A percentile compares a stretch with the other conserved stretches of the same genome.
Evolutionary conservation across 2,888 invertebrate genomes (phyloP).

Genomic region (Athetis lepigone): DNA sequence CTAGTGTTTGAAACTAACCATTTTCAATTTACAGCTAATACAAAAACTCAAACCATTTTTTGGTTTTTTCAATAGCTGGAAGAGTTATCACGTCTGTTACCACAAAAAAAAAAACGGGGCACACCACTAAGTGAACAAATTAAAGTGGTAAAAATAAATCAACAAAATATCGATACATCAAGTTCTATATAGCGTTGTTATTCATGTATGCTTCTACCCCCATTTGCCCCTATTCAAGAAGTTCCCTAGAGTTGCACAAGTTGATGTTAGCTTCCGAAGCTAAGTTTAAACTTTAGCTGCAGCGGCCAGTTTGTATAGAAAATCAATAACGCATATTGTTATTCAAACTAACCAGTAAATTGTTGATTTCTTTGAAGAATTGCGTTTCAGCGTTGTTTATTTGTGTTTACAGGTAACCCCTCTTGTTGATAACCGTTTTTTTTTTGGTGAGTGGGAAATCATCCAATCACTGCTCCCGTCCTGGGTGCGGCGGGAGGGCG

Average conservation of each 20-base stretch:
- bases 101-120: too few relatives aligned
- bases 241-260: constrained; percentile 27
- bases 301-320: constrained; percentile 35
- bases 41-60: too few relatives aligned
- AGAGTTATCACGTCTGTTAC: too few relatives aligned
- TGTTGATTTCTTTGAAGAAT: constrained; percentile 5
- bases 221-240: constrained; percentile 44
- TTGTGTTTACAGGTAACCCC: too few relatives aligned
- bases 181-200: background rate
- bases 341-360: constrained; percentile 14
- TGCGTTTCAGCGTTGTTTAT: background rate
- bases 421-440: too few relatives aligned
- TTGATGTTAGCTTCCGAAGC: constrained; percentile 26
- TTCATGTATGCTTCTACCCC: constrained; percentile 6
- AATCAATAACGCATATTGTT: constrained; percentile 46
- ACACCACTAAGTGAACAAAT: too few relatives aligned
- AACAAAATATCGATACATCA: background rate
- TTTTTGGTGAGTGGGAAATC: too few relatives aligned
- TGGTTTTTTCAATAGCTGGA: too few relatives aligned
- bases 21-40: too few relatives aligned
- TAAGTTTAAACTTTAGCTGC: constrained; percentile 36
- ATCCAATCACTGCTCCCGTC: too few relatives aligned
- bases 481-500: too few relatives aligned
- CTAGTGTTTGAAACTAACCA: too few relatives aligned
- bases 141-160: background rate